Base-by-base conservation (phyloP, 2,113 vertebrate species). In the Spermophilus dauricus region DNA sequence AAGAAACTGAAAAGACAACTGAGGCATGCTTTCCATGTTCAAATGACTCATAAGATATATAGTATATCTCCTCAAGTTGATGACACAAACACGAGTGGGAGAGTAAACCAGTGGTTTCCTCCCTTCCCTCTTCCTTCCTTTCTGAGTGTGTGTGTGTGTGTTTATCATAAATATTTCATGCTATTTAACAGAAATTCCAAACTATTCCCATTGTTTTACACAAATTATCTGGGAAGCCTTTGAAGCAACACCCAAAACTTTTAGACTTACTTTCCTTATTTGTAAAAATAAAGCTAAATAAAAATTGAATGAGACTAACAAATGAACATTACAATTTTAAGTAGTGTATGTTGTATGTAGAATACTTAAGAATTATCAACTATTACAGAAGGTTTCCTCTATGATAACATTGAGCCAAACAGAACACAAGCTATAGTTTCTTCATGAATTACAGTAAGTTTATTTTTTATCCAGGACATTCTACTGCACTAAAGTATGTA, bases 241-340 rank as follows among this genome's bases (percentile, higher is more conserved):
- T 12, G 14, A 0, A 58, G 73, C 9, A 7, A 16, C 11, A 84
- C 39, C 72, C 45, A 42, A 70, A 93, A 63, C 1, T 53, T 69
- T 56, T 58, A 30, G 13, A 20, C 4, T 90, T 78, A 58, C 2
- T 88, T 72, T 92, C 17, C n/a, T 63, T 42, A 39, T 67, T 63
- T 67, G 13, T 76, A 42, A 86, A 95, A 95, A 28, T 45, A 80
- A 94, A 91, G 2, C 45, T 28, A 81, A 63, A 82, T 26, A 95
- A 58, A 81, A 81, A 42, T 16, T 51, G 30, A 45, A 51, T 91
- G 51, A 17, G n/a, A 61, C n/a, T 82, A 67, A 63, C 30, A 89
- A 95, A 22, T 80, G 11, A 89, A 86, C 56, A 10, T 42, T 63
- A 92, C 0, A 87, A 6, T 83, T 84, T 89, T 45, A 95, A 93